Percentiles rank a stretch among this genome's conserved stretches.
These are phyloP conservation scores for Steinernema feltiae DNA, from an alignment of 1,140 invertebrate species.

Conservation along the genomic window DNA sequence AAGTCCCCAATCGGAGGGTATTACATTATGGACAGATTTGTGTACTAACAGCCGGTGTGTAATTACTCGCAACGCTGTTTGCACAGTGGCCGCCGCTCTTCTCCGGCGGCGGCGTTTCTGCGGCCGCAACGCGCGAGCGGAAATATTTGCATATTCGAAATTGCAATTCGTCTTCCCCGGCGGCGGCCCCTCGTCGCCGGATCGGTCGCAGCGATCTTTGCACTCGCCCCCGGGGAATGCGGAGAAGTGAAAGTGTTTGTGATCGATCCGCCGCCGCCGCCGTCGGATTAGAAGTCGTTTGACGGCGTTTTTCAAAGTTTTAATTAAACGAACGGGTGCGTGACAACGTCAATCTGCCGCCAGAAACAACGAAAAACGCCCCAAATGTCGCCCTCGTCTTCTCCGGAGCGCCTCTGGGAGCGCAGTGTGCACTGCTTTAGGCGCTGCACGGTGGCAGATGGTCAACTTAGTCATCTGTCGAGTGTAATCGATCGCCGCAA, in stretches of 20 bases:
- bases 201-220: conserved; percentile 5
- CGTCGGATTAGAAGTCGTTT: background rate
- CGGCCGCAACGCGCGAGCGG: background rate
- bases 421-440: no score
- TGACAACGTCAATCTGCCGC: background rate
- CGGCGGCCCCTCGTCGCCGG: no score
- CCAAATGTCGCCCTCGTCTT: no score
- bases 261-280: background rate
- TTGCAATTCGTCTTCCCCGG: background rate
- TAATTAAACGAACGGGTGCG: background rate
- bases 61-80: conserved; percentile 14
- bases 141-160: conserved; percentile 8
- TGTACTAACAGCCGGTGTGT: conserved; percentile 13
- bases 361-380: no score
- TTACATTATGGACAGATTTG: conserved; percentile 15
- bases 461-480: no score
- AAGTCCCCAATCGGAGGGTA: background rate
- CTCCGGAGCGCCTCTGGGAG: no score
- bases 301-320: background rate
- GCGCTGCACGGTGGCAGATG: no score
- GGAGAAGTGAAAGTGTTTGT: background rate
- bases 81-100: background rate
- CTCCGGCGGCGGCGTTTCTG: background rate
- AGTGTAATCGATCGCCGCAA: no score
- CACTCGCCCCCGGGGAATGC: background rate